A percentile compares a stretch with the other conserved stretches of the same genome.
phyloP scores from a whole-genome alignment of 1,140 invertebrate species.

The Caenorhabditis tropicalis region DNA sequence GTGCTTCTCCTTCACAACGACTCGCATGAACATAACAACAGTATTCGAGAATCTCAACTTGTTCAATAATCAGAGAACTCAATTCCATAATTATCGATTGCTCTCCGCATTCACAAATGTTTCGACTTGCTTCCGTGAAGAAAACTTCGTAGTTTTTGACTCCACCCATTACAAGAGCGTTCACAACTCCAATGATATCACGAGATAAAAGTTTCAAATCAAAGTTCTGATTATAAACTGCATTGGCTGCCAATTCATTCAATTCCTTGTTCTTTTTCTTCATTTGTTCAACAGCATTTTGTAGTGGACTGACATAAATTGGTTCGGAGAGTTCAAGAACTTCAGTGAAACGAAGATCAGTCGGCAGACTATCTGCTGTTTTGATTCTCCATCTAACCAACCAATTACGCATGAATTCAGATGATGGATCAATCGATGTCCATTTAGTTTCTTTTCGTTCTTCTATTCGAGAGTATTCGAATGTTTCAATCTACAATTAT shows the following conservation, averaged over 20 bases:
- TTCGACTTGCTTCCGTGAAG: conserved; percentile 49
- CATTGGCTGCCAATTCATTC: conserved; percentile 11
- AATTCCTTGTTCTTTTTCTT: conserved; percentile 50
- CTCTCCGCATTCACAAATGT: conserved; percentile 50
- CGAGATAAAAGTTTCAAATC: conserved; percentile 25
- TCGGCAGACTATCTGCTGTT: conserved; percentile 13
- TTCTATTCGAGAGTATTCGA: conserved; percentile 43
- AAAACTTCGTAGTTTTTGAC: conserved; percentile 58
- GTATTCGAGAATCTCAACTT: conserved; percentile 56
- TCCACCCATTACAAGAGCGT: conserved; percentile 50
- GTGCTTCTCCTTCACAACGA: conserved; percentile 27
- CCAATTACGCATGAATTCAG: conserved; percentile 64
- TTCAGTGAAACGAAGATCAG: conserved; percentile 43
- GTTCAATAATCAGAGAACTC: conserved; percentile 48
- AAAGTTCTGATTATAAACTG: background rate
- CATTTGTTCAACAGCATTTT: conserved; percentile 48
- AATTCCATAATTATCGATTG: conserved; percentile 45
- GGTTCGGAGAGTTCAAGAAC: conserved; percentile 27
- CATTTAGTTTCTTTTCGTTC: conserved; percentile 45
- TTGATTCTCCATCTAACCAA: conserved; percentile 17
- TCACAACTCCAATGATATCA: conserved; percentile 49
- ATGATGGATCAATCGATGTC: conserved; percentile 32
- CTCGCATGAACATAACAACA: conserved; percentile 54
- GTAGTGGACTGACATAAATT: conserved; percentile 28
- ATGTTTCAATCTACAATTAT: conserved; percentile 46